Evolutionary conservation across 53 echinoderm and acorn worm genomes (phyloP), one percentile per base, ranked within the genome.

Genomic region (Holothuria scabra): DNA sequence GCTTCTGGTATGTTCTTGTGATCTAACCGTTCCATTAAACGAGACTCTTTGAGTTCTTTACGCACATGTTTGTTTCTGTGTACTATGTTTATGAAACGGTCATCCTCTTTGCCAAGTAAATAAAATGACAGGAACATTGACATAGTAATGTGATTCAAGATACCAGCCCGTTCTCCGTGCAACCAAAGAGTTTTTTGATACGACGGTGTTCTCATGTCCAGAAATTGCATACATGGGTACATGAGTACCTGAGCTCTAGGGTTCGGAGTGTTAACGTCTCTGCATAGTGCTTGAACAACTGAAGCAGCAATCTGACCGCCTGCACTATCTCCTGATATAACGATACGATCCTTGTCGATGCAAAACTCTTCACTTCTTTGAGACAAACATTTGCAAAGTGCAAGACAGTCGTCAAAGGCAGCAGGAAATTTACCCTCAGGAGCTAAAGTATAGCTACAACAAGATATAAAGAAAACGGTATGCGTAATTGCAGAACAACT

Each of bases 261-360:
- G 29, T 37, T 31, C 11, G 92, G 92, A 14, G 69, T 35, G 12
- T 85, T 60, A 0, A 38, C 26, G 44, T 93, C 90, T 35, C 91
- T 93, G 66, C 84, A 76, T 13, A 93, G 25, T 16, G 34, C 35
- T 84, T 93, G 91, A 21, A 76, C 32, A 16, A 96, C 85, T 12
- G 81, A 76, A 18, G 88, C 90, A 0, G 96, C 85, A 11, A 96
- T 72, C 21, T 85, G 59, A 30, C 95, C 95, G 5, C 95, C 95
- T 1, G 91, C 91, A 66, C 95, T 95, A 80, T 95, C 95, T 46
- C 95, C 95, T 12, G 85, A 78, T 19, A 95, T 65, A 35, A 83
- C 93, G 13, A 95, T 79, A 12, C 93, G 91, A 35, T 85, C 46
- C 20, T 68, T 28, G 76, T 90, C 89, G 19, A 95, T 87, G 13